These are phyloP conservation scores for Epirrita christyi DNA, from an alignment of 2,888 invertebrate species.

Conservation along the genomic window DNA sequence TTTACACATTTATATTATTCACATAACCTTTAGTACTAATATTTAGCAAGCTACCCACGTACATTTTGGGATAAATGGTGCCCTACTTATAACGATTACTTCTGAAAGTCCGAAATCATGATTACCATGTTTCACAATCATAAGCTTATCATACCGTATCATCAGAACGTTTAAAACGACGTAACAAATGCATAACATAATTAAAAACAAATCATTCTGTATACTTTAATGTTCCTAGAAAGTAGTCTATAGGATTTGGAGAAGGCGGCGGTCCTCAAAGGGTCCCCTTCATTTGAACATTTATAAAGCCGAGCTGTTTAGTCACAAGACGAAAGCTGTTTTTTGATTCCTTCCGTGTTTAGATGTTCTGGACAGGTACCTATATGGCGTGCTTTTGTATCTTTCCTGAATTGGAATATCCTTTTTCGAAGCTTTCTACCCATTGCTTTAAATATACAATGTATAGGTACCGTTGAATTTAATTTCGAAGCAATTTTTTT, in stretches of 20 bases:
- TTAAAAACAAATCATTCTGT: slow-evolving; percentile 33
- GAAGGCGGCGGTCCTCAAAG: slow-evolving; percentile 46
- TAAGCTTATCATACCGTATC: slow-evolving; percentile 3
- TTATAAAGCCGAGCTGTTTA: slow-evolving; percentile 40
- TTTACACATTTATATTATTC: background rate
- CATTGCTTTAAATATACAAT: background rate
- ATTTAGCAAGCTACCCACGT: background rate
- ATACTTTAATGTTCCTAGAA: slow-evolving; percentile 21
- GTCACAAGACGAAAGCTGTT: slow-evolving; percentile 43
- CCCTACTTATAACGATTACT: background rate
- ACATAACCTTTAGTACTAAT: slow-evolving; percentile 1
- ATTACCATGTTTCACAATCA: slow-evolving; percentile 30
- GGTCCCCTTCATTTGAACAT: slow-evolving; percentile 45
- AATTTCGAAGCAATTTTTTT: background rate
- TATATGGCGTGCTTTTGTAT: slow-evolving; percentile 20
- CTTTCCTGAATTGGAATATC: slow-evolving; percentile 18
- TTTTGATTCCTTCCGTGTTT: slow-evolving; percentile 44
- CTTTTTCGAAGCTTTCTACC: slow-evolving; percentile 13
- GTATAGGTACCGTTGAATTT: too few species aligned
- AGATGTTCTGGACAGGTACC: slow-evolving; percentile 36
- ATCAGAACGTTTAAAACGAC: slow-evolving; percentile 20
- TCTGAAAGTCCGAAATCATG: slow-evolving; percentile 10
- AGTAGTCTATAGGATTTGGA: slow-evolving; percentile 34
- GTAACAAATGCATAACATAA: slow-evolving; percentile 25
- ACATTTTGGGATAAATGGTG: background rate